Conservation (phyloP, 1,140 invertebrate genomes). For the Yoshiicerus persimilis region DNA sequence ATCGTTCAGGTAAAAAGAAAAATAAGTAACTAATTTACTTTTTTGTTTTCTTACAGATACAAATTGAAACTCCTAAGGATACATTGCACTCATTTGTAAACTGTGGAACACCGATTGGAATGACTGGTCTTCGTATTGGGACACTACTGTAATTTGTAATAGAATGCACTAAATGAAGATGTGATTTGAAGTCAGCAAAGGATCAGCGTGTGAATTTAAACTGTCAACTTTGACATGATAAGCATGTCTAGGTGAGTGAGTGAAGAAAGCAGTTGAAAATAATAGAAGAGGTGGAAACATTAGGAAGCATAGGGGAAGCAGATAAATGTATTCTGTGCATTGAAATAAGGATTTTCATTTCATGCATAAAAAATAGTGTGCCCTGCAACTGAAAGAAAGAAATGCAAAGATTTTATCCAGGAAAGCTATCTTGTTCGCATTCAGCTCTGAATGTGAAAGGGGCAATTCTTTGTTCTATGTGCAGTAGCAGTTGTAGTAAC, state of each 20-base stretch:
- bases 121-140: no score
- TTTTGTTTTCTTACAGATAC: neutral
- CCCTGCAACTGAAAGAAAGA: neutral
- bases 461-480: neutral
- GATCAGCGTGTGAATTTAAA: neutral
- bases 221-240: neutral
- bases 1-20: no score
- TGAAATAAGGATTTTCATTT: slow-evolving; percentile 13
- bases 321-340: slow-evolving; percentile 1
- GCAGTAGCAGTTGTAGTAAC: neutral
- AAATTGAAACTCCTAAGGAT: no score
- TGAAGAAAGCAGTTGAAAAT: neutral
- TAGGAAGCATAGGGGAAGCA: neutral
- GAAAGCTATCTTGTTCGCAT: neutral
- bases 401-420: neutral
- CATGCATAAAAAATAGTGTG: slow-evolving; percentile 17
- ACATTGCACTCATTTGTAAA: no score
- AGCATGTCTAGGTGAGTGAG: neutral
- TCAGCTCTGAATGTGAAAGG: neutral
- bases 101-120: no score
- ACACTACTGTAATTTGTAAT: no score
- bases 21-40: neutral
- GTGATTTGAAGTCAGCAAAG: neutral
- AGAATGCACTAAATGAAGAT: neutral
- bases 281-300: neutral